Percentiles rank a stretch among this genome's conserved stretches.
These are phyloP conservation scores for Delia radicum DNA, from an alignment of 1,140 invertebrate genomes.

Conservation along the genomic window DNA sequence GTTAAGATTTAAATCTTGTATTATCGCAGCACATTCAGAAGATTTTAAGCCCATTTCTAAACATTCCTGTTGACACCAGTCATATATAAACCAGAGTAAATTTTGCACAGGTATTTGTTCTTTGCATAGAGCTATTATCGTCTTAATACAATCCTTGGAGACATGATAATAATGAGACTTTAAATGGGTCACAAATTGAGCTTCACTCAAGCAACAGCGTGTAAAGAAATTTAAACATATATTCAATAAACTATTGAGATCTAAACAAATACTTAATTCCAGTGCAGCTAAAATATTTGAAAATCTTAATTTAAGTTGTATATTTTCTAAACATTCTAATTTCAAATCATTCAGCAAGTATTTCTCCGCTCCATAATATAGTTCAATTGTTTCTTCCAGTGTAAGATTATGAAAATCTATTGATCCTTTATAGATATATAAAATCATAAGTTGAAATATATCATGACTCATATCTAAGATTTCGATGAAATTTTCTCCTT, in stretches of 20 bases:
- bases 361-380: slow-evolving; percentile 53
- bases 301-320: slow-evolving; percentile 45
- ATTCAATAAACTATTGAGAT: slow-evolving; percentile 43
- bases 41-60: slow-evolving; percentile 37
- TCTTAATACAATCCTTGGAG: slow-evolving; percentile 51
- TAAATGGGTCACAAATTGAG: slow-evolving; percentile 42
- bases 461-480: slow-evolving; percentile 48
- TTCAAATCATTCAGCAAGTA: slow-evolving; percentile 49
- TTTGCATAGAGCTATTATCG: slow-evolving; percentile 47
- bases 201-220: slow-evolving; percentile 49
- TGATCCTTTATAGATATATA: slow-evolving; percentile 45
- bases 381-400: slow-evolving; percentile 46
- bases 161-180: slow-evolving; percentile 48
- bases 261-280: slow-evolving; percentile 49
- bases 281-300: slow-evolving; percentile 48
- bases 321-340: slow-evolving; percentile 36
- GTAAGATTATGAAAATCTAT: slow-evolving; percentile 40
- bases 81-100: slow-evolving; percentile 49
- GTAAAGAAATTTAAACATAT: slow-evolving; percentile 49
- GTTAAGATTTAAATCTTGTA: slow-evolving; percentile 30
- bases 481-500: slow-evolving; percentile 38
- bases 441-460: slow-evolving; percentile 44
- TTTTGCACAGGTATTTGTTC: slow-evolving; percentile 40
- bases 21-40: slow-evolving; percentile 30
- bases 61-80: slow-evolving; percentile 53